Evolutionary conservation across 2,113 vertebrate genomes (phyloP), one percentile per base, ranked within the genome.

Genomic region (Rhinogobius similis): DNA sequence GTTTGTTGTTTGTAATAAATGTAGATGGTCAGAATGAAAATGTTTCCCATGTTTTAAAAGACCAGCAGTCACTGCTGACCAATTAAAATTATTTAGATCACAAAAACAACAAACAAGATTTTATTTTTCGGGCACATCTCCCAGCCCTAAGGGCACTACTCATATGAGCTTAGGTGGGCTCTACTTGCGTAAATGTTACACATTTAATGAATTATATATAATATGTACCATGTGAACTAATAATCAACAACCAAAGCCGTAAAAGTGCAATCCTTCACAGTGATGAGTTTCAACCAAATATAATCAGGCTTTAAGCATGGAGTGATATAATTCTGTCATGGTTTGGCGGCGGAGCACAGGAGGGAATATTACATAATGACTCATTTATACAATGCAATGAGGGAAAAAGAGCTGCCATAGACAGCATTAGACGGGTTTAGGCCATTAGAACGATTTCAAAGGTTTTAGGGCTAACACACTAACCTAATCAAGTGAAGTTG

Each of bases 351-450:
- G 73, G 65, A 72, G 70, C 75, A 68, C 67, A 71, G 55, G 69
- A 71, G 65, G 41, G 61, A 72, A 73, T 78, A 80, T 91, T 83
- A 88, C 67, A 58, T 88, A 85, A 90, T 72, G 38, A 11, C 65
- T 81, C 66, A 75, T 87, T 90, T 81, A 84, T 79, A 79, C 75
- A 85, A 68, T 80, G 76, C 68, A 73, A 70, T 53, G 76, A 39
- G 78, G 12, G 70, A 79, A 81, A 84, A 77, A 44, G 55, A 62
- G 26, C 68, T n/a, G 74, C 68, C 74, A 70, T 36, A 24, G 74
- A 78, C 70, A 79, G 77, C 68, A 84, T 81, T 70, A 70, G 68
- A 78, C n/a, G 56, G 67, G 72, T 79, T 75, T 80, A 81, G 75
- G 65, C 64, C 81, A 55, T 81, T 52, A 78, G 23, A 79, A 72